A percentile compares a stretch with the other conserved stretches of the same genome.
Conservation (phyloP, 2,113 vertebrate species). For the Nematolebias whitei region DNA sequence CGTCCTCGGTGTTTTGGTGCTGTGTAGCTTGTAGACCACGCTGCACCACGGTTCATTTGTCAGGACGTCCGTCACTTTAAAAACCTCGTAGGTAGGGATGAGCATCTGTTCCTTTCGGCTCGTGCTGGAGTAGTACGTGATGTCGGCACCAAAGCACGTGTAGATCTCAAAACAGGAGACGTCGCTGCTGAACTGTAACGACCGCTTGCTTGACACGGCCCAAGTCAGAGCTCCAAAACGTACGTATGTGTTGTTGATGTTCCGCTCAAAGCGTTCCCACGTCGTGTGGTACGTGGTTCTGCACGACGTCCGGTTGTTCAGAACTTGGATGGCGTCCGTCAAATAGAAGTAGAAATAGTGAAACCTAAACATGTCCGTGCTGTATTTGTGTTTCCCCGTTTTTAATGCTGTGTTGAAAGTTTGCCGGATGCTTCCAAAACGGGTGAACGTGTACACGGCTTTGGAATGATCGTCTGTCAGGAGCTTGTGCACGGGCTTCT, state of each 20-base stretch:
- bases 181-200: background rate
- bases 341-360: conserved; percentile 56
- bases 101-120: conserved; percentile 33
- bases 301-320: conserved; percentile 30
- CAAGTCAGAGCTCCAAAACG: conserved; percentile 49
- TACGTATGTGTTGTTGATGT: conserved; percentile 22
- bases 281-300: conserved; percentile 32
- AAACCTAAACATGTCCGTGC: conserved; percentile 20
- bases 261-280: background rate
- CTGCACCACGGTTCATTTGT: conserved; percentile 39
- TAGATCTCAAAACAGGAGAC: conserved; percentile 63
- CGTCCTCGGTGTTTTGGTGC: conserved; percentile 25
- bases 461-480: conserved; percentile 39
- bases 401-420: conserved; percentile 37
- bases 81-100: conserved; percentile 61
- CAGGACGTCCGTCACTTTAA: conserved; percentile 40
- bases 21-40: conserved; percentile 54
- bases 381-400: conserved; percentile 37
- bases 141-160: conserved; percentile 55
- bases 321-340: conserved; percentile 37
- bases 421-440: background rate
- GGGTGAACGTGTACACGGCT: conserved; percentile 35
- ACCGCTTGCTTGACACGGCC: conserved; percentile 8
- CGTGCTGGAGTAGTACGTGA: conserved; percentile 47
- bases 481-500: conserved; percentile 17